Evolutionary conservation across 2,113 vertebrate genomes (phyloP).

Genomic region (Chelonoidis abingdonii): DNA sequence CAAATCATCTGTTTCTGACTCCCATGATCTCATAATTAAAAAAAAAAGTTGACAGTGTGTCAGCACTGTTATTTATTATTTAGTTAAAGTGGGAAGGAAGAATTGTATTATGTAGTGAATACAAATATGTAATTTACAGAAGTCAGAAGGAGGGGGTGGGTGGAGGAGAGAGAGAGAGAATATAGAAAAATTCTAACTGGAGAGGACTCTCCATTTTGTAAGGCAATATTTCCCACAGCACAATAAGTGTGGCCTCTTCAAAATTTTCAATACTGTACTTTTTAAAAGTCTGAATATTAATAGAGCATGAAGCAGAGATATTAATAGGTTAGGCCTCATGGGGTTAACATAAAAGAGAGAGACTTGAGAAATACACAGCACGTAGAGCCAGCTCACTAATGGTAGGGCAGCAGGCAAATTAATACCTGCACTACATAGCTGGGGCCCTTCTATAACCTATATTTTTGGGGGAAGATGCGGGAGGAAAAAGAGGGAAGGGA

Average conservation of each 20-base stretch:
- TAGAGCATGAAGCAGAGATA: constrained; percentile 59
- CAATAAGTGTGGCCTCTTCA: constrained; percentile 34
- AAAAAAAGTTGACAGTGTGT: neutral
- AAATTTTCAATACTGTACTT: constrained; percentile 44
- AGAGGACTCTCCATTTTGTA: neutral
- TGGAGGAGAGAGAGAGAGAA: constrained; percentile 9
- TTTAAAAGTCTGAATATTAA: constrained; percentile 62
- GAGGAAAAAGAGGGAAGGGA: neutral
- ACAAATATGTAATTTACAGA: neutral
- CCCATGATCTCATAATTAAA: neutral
- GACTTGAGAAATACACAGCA: constrained; percentile 4
- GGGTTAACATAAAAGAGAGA: constrained; percentile 39
- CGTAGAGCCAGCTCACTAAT: neutral
- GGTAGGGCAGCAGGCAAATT: neutral
- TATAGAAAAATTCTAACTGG: neutral
- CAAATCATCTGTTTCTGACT: neutral
- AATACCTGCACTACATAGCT: neutral
- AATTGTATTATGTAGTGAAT: neutral
- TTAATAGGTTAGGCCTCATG: constrained; percentile 62
- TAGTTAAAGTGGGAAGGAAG: constrained; percentile 1
- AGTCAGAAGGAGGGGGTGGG: neutral
- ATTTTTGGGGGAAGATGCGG: neutral
- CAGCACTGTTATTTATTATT: neutral
- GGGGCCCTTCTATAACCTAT: neutral
- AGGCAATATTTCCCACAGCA: constrained; percentile 22